Base-by-base conservation (phyloP, 2,113 vertebrate species). In the Synodontis membranacea region DNA sequence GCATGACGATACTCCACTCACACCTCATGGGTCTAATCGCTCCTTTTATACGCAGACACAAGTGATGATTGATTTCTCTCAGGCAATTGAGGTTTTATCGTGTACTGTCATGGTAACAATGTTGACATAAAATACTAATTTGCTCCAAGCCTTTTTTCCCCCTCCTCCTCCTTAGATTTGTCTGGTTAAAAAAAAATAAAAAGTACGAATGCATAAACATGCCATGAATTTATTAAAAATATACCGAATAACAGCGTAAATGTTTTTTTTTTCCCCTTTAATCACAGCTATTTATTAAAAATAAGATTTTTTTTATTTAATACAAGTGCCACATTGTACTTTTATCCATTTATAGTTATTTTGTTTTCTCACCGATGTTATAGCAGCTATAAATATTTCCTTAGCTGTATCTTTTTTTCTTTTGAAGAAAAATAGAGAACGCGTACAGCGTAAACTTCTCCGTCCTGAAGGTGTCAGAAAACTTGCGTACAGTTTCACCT, bases 11-110 rank as follows among this genome's bases (percentile, higher is more conserved):
- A 12, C 21, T 56, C 62, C 62, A 25, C 48, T 56, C 78, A 23
- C 48, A 58, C 25, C 8, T 21, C 78, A 54, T n/a, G 50, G 88
- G 87, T 76, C 91, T 92, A 86, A 92, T 92, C 82, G 75, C 87
- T 90, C 89, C 76, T 91, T 52, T 50, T 54, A 50, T 46, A 31
- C 25, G 1, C 28, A 34, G 39, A 39, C 48, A 31, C 21, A 42
- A 64, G 46, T 58, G 88, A 90, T 93, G 90, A 93, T 91, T 90
- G 87, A 93, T 91, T 93, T 93, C 91, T 93, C 85, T 88, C 54
- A 88, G 80, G 39, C 10, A 54, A 34, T 46, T 23, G 37, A 25
- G 2, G 50, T 9, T 75, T 15, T 54, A 4, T 31, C 21, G 37
- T 56, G 66, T 60, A 58, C 21, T 56, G 54, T 37, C 74, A 78